Percentiles rank a stretch among this genome's conserved stretches.
Evolutionary conservation across 2,888 invertebrate species (phyloP).

Genomic region (Nycteola revayana): DNA sequence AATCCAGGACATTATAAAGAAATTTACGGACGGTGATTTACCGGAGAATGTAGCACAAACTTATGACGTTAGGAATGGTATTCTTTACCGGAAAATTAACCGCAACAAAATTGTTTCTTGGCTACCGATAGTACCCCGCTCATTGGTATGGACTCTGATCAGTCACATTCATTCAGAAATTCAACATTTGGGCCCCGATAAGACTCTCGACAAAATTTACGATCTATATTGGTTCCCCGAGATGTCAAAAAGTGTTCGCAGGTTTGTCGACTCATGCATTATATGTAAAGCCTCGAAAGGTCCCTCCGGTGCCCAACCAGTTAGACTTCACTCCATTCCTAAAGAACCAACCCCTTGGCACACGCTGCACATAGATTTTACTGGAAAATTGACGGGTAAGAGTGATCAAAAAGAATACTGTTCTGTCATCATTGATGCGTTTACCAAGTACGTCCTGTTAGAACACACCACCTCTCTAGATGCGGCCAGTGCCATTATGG

Average conservation of each 20-base stretch:
- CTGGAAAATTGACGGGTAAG: too few relatives aligned
- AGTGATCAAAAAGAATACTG: too few relatives aligned
- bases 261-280: slow-evolving; percentile 9
- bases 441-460: too few relatives aligned
- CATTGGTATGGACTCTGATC: slow-evolving; percentile 24
- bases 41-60: slow-evolving; percentile 10
- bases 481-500: too few relatives aligned
- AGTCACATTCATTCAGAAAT: slow-evolving; percentile 1
- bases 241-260: slow-evolving; percentile 6
- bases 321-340: slow-evolving; percentile 7
- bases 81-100: slow-evolving; percentile 26
- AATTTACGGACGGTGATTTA: slow-evolving; percentile 4
- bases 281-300: slow-evolving; percentile 12
- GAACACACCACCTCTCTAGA: too few relatives aligned
- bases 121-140: slow-evolving; percentile 27
- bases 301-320: slow-evolving; percentile 6
- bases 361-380: too few relatives aligned
- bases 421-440: too few relatives aligned
- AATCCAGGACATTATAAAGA: slow-evolving; percentile 16
- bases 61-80: slow-evolving; percentile 26
- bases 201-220: slow-evolving; percentile 7
- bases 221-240: slow-evolving; percentile 11
- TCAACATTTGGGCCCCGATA: slow-evolving; percentile 4
- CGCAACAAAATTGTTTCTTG: slow-evolving; percentile 17
- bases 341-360: too few relatives aligned